Conservation (phyloP, 2,113 vertebrate genomes). For the Salvelinus alpinus region DNA sequence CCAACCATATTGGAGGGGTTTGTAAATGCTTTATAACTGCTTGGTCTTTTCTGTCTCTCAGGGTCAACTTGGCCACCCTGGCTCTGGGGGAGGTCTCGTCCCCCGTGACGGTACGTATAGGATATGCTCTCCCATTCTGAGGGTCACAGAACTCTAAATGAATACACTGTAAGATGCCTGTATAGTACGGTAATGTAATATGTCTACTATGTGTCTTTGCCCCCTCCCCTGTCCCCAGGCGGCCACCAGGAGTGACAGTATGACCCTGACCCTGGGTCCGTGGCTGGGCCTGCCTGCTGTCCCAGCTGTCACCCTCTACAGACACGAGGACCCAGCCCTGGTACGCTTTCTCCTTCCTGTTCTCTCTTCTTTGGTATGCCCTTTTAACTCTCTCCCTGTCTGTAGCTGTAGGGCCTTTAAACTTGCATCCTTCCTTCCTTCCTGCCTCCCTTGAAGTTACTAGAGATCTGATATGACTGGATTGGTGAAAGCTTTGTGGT, state of each 20-base stretch:
- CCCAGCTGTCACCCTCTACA: constrained; percentile 90
- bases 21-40: neutral
- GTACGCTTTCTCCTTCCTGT: constrained; percentile 55
- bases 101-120: constrained; percentile 80
- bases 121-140: too few relatives aligned
- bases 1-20: neutral
- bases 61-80: constrained; percentile 93
- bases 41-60: constrained; percentile 52
- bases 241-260: constrained; percentile 90
- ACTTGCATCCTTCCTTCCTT: neutral
- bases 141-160: too few relatives aligned
- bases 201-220: neutral
- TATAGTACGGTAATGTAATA: neutral
- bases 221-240: constrained; percentile 69
- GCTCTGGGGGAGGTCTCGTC: constrained; percentile 85
- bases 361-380: neutral
- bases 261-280: constrained; percentile 89
- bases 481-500: too few relatives aligned
- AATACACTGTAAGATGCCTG: neutral
- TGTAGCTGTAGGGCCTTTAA: neutral
- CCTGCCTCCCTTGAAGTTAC: neutral
- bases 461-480: too few relatives aligned
- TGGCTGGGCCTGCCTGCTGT: constrained; percentile 94
- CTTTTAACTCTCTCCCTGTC: neutral
- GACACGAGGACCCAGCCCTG: constrained; percentile 92